Evolutionary conservation across 2,113 vertebrate species (phyloP), one percentile per base, ranked within the genome.

Genomic region (Ctenodactylus gundi): DNA sequence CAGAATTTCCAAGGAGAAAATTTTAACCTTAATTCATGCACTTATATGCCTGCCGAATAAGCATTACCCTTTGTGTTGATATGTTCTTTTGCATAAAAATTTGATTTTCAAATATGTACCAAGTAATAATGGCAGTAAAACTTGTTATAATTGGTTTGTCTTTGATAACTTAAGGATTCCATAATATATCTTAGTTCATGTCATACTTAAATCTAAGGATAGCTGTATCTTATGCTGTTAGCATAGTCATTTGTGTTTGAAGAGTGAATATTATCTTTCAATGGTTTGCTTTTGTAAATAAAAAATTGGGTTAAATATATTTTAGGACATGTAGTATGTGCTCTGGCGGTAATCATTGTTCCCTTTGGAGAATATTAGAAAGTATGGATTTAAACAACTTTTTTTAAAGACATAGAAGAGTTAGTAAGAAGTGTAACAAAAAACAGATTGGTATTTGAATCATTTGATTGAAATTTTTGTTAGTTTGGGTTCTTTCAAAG

Each of bases 1-100:
- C n/a, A n/a, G n/a, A 39, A 67, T 90, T 90, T 96, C 60, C 76
- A 93, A 84, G 58, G 20, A 95, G 29, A 94, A 93, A 64, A 49
- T 34, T 82, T 88, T 84, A 86, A 76, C 11, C 77, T 88, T 75
- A 51, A 23, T 78, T 73, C 88, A 34, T 25, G 34, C 4, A 6
- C 27, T 46, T 82, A 36, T 77, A 51, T 70, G n/a, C 6, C 17
- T 89, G 31, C 18, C 82, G 51, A 94, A 68, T 86, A 55, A 91
- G n/a, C 41, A 73, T 78, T 70, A 90, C 4, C 3, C 29, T 94
- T 95, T 86, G 58, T 86, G 84, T 90, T 96, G 62, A 87, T 81
- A 86, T 15, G 55, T 51, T 53, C 36, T 75, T 96, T 77, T 88
- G 83, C 6, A 65, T 62, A 41, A 90, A 41, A 7, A 6, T 94